Conservation (phyloP, 1,140 invertebrate genomes). For the Tachypleus tridentatus region DNA sequence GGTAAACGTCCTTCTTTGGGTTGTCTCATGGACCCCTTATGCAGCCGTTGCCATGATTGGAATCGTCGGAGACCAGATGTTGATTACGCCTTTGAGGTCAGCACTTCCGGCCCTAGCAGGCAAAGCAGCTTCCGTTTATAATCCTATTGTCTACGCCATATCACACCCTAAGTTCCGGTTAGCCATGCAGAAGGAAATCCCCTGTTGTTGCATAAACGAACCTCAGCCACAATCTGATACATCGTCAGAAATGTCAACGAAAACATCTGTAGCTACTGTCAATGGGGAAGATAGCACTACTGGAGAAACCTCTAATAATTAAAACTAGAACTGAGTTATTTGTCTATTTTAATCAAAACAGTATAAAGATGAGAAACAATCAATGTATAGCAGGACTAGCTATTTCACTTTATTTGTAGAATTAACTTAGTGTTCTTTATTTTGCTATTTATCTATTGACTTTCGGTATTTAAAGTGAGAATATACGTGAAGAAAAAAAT, state of each 20-base stretch:
- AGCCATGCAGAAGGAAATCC: conserved; percentile 55
- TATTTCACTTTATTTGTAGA: too few species aligned
- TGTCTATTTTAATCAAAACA: too few species aligned
- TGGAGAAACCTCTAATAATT: too few species aligned
- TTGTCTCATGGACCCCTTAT: conserved; percentile 73
- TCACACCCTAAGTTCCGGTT: conserved; percentile 63
- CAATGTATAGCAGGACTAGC: too few species aligned
- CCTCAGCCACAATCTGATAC: conserved; percentile 1
- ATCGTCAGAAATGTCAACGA: conserved; percentile 10
- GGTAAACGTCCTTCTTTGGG: conserved; percentile 66
- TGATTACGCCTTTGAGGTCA: conserved; percentile 46
- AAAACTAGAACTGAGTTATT: too few species aligned
- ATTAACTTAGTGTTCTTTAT: too few species aligned
- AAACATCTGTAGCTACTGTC: conserved; percentile 3
- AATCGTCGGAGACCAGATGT: conserved; percentile 48
- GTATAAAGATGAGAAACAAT: too few species aligned
- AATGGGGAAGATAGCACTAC: too few species aligned
- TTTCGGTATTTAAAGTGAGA: too few species aligned
- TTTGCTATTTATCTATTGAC: too few species aligned
- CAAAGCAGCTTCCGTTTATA: conserved; percentile 64
- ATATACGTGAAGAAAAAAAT: too few species aligned
- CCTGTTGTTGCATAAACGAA: conserved; percentile 37
- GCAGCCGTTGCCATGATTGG: conserved; percentile 61
- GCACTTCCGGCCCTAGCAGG: conserved; percentile 67
- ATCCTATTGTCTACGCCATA: conserved; percentile 70